phyloP scores from a whole-genome alignment of 2,113 vertebrate species.

The Oceanites oceanicus region DNA sequence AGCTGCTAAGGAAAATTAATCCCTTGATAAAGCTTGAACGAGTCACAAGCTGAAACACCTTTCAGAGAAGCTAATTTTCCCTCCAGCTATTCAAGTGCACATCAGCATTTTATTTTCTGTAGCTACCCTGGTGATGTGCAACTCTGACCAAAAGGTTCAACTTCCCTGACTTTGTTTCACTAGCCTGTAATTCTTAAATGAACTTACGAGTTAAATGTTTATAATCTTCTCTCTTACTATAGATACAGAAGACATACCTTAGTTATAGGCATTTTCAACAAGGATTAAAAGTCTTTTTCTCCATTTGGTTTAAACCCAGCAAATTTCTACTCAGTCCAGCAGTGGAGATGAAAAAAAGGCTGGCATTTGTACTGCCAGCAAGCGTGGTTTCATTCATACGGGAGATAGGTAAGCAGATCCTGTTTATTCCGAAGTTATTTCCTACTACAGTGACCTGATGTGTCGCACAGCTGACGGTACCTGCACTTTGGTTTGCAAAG shows the following conservation, averaged over 20 bases:
- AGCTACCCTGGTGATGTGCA: background rate
- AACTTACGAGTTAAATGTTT: background rate
- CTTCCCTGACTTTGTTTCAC: background rate
- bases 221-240: background rate
- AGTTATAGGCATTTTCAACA: background rate
- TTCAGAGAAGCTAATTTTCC: background rate
- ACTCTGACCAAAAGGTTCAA: background rate
- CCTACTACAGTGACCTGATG: background rate
- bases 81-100: background rate
- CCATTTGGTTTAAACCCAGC: background rate
- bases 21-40: background rate
- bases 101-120: constrained; percentile 9
- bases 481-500: background rate
- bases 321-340: background rate
- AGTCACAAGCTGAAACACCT: constrained; percentile 44
- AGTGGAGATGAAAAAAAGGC: background rate
- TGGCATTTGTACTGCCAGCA: background rate
- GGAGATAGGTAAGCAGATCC: background rate
- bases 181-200: background rate
- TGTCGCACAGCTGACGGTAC: background rate
- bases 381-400: background rate
- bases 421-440: background rate
- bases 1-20: constrained; percentile 15
- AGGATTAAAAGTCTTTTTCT: background rate
- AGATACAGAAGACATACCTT: background rate